phyloP scores from a whole-genome alignment of 2,888 invertebrate genomes.

The Catonia carolina region DNA sequence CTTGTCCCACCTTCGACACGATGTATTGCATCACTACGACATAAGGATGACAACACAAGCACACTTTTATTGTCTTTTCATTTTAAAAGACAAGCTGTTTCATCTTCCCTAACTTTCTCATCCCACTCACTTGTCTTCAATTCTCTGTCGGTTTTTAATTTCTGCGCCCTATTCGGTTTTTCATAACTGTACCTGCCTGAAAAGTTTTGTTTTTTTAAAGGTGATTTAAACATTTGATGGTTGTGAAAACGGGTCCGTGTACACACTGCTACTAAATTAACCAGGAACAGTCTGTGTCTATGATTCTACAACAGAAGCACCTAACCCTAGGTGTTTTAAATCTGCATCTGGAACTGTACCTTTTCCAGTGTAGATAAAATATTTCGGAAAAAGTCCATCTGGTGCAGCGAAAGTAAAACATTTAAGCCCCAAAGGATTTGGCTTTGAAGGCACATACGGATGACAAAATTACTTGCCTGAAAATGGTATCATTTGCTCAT shows the following conservation, averaged over 20 bases:
- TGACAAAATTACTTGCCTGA: too few relatives aligned
- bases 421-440: too few relatives aligned
- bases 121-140: constrained; percentile 4
- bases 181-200: constrained; percentile 7
- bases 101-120: not conserved
- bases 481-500: too few relatives aligned
- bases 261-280: not conserved
- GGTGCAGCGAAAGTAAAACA: too few relatives aligned
- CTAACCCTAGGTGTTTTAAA: too few relatives aligned
- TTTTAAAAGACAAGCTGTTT: not conserved
- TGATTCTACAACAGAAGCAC: too few relatives aligned
- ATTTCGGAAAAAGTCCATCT: too few relatives aligned
- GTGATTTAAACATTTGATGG: constrained; percentile 1
- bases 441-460: too few relatives aligned
- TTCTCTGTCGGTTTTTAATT: constrained; percentile 1
- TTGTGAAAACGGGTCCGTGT: constrained; percentile 10
- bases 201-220: not conserved
- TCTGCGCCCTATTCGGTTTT: not conserved
- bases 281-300: too few relatives aligned
- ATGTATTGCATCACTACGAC: not conserved
- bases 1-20: constrained; percentile 3
- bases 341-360: too few relatives aligned
- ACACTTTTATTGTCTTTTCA: constrained; percentile 11
- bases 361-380: too few relatives aligned
- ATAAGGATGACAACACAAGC: not conserved